A percentile compares a stretch with the other conserved stretches of the same genome.
phyloP scores from a whole-genome alignment of 2,113 vertebrate species.

The Cyprinus carpio region DNA sequence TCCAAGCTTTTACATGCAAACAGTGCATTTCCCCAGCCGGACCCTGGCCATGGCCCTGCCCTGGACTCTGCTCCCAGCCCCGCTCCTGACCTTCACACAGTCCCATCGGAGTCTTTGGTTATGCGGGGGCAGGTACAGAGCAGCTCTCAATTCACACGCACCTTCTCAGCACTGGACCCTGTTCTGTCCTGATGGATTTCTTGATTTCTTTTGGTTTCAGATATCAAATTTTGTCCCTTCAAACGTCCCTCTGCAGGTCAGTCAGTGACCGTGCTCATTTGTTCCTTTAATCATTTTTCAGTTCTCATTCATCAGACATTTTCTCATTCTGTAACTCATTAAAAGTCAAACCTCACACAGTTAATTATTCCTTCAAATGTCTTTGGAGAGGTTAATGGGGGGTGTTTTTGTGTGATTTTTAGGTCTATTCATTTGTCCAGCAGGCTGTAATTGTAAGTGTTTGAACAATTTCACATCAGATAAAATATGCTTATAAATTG shows the following conservation, averaged over 20 bases:
- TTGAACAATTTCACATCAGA: neutral
- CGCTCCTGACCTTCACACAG: neutral
- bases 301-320: neutral
- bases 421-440: conserved; percentile 40
- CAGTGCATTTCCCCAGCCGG: too few relatives aligned
- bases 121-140: conserved; percentile 48
- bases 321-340: neutral
- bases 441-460: conserved; percentile 15
- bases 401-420: neutral
- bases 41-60: neutral
- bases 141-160: neutral
- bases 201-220: neutral
- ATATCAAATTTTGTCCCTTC: neutral
- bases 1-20: too few relatives aligned
- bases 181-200: neutral
- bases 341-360: neutral
- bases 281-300: neutral
- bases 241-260: conserved; percentile 3
- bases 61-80: neutral
- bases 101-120: conserved; percentile 9
- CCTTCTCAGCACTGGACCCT: neutral
- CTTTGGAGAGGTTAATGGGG: neutral
- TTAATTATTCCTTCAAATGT: neutral
- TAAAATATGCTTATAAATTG: neutral
- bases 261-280: neutral